Evolutionary conservation across 2,113 vertebrate genomes (phyloP).

Genomic region (Porphyrio hochstetteri): DNA sequence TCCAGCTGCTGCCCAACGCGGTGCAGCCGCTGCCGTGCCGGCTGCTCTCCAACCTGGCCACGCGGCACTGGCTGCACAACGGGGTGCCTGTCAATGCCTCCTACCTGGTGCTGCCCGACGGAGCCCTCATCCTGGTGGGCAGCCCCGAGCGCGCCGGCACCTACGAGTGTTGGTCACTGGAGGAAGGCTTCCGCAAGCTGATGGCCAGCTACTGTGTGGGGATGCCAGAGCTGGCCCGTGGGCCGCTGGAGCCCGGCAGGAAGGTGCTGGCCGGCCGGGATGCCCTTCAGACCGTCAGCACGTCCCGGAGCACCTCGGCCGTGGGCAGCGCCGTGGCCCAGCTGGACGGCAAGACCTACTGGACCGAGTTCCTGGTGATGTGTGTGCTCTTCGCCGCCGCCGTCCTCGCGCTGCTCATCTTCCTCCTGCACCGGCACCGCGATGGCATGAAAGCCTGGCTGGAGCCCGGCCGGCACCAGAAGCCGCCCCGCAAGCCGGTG

Average conservation of each 20-base stretch:
- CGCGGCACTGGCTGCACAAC: slow-evolving; percentile 83
- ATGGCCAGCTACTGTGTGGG: slow-evolving; percentile 89
- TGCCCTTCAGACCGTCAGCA: slow-evolving; percentile 59
- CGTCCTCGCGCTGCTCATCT: slow-evolving; percentile 79
- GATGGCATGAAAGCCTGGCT: slow-evolving; percentile 88
- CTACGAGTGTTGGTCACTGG: slow-evolving; percentile 93
- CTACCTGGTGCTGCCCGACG: slow-evolving; percentile 83
- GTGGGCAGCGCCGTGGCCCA: slow-evolving; percentile 47
- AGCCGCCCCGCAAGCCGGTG: slow-evolving; percentile 77
- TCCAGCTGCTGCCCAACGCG: slow-evolving; percentile 82
- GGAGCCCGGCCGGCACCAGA: slow-evolving; percentile 85
- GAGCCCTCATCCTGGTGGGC: slow-evolving; percentile 88
- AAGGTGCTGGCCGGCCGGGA: background rate
- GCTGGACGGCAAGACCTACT: slow-evolving; percentile 86
- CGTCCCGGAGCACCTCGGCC: slow-evolving; percentile 69
- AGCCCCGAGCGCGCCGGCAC: slow-evolving; percentile 78
- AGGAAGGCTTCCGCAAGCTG: slow-evolving; percentile 88
- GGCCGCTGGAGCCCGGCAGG: rapidly evolving
- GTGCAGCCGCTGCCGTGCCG: slow-evolving; percentile 86
- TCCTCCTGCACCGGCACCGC: slow-evolving; percentile 85
- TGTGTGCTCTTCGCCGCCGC: slow-evolving; percentile 81
- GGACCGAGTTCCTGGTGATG: slow-evolving; percentile 93
- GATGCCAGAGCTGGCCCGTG: background rate
- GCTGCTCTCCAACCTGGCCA: slow-evolving; percentile 89
- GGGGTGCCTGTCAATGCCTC: slow-evolving; percentile 72